A percentile compares a stretch with the other conserved stretches of the same genome.
Conservation (phyloP, 2,888 invertebrate genomes). For the Rapana venosa region DNA sequence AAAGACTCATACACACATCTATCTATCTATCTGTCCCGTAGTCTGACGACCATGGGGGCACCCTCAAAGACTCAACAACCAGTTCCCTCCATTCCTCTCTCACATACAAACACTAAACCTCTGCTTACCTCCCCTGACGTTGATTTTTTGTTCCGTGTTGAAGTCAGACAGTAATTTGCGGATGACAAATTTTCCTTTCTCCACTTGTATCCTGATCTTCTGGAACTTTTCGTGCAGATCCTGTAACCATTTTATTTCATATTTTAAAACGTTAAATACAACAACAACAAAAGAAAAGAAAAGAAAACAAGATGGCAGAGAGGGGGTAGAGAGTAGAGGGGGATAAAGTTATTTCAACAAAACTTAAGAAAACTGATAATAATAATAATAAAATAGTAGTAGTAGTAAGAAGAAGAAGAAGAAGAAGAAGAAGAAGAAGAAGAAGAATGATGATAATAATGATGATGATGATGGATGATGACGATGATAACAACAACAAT, state of each 20-base stretch:
- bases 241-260: background rate
- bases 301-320: background rate
- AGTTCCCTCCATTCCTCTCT: no score
- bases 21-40: no score
- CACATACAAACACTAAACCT: no score
- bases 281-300: background rate
- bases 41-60: no score
- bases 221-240: background rate
- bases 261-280: background rate
- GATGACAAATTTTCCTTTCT: conserved; percentile 15
- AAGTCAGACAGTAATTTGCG: background rate
- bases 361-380: no score
- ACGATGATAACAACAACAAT: background rate
- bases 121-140: conserved; percentile 15
- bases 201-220: background rate
- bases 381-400: no score
- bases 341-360: background rate
- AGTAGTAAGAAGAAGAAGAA: no score
- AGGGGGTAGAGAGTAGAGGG: background rate
- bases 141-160: background rate
- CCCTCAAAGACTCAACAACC: no score
- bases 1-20: no score
- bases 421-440: no score
- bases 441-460: no score
- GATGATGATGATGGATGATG: no score